Conservation (phyloP, 2,888 invertebrate genomes). For the Leucozona laternaria region DNA sequence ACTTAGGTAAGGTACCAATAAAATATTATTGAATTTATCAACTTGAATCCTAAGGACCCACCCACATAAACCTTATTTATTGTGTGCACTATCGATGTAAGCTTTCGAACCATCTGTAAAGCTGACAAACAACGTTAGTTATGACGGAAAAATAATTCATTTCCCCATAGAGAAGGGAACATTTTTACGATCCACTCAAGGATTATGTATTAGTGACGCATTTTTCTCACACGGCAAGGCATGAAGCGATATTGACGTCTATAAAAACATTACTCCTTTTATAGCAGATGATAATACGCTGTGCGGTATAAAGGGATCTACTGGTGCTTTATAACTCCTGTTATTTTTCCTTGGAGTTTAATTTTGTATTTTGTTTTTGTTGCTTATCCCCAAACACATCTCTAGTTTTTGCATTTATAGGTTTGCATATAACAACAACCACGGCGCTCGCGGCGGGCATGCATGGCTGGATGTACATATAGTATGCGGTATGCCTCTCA, state of each 20-base stretch:
- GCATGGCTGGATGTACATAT: too few species aligned
- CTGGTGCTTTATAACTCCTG: constrained; percentile 6
- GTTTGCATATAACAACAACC: constrained; percentile 54
- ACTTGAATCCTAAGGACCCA: constrained; percentile 20
- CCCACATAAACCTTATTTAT: constrained; percentile 11
- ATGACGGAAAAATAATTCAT: constrained; percentile 34
- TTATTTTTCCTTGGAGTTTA: constrained; percentile 42
- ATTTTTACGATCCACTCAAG: constrained; percentile 61
- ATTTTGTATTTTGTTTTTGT: constrained; percentile 38
- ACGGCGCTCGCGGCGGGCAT: too few species aligned
- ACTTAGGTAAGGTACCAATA: constrained; percentile 9
- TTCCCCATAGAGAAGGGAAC: constrained; percentile 16
- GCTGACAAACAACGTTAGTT: constrained; percentile 21
- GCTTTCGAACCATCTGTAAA: constrained; percentile 34
- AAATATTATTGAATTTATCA: constrained; percentile 29
- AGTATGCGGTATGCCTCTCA: too few species aligned
- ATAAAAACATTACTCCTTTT: constrained; percentile 38
- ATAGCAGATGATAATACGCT: constrained; percentile 33
- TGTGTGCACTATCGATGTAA: constrained; percentile 37
- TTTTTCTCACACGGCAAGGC: constrained; percentile 54
- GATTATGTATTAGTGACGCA: constrained; percentile 62
- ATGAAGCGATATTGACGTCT: constrained; percentile 43
- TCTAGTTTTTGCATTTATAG: constrained; percentile 47
- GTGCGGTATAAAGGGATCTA: constrained; percentile 26
- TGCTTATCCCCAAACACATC: neutral